These are phyloP conservation scores for Pentamera pediparva DNA, from an alignment of 53 echinoderm and acorn worm species.

Conservation along the genomic window DNA sequence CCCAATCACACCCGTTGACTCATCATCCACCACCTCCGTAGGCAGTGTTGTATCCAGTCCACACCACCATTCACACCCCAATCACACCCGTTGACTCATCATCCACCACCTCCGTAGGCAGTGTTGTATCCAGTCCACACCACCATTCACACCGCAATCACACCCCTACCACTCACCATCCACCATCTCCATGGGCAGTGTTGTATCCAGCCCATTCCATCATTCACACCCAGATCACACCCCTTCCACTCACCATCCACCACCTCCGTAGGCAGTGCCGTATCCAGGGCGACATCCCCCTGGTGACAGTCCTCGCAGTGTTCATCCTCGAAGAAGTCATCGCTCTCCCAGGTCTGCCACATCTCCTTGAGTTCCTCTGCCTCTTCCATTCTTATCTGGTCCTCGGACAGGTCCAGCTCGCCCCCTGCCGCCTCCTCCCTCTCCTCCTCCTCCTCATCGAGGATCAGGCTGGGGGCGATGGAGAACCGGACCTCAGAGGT, in stretches of 20 bases:
- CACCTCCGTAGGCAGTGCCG: constrained; percentile 72
- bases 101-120: constrained; percentile 70
- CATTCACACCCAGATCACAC: neutral
- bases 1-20: too few species aligned
- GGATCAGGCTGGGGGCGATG: neutral
- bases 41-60: too few species aligned
- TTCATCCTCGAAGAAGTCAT: constrained; percentile 79
- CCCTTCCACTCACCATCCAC: constrained; percentile 46
- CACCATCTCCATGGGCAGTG: too few species aligned
- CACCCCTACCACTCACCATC: too few species aligned
- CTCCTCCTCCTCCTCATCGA: constrained; percentile 14
- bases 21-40: too few species aligned
- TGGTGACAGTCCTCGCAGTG: constrained; percentile 68
- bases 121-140: constrained; percentile 53
- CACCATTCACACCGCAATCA: too few species aligned
- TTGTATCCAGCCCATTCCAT: too few species aligned
- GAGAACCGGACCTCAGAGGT: constrained; percentile 5
- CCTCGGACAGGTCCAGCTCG: constrained; percentile 1
- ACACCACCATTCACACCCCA: neutral
- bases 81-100: constrained; percentile 28
- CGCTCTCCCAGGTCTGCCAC: constrained; percentile 81
- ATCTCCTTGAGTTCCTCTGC: constrained; percentile 41
- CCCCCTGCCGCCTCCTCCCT: constrained; percentile 3
- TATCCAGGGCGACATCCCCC: constrained; percentile 49
- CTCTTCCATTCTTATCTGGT: constrained; percentile 34